These are phyloP conservation scores for Meda fulgida DNA, from an alignment of 2,797 vertebrate species.

Conservation along the genomic window DNA sequence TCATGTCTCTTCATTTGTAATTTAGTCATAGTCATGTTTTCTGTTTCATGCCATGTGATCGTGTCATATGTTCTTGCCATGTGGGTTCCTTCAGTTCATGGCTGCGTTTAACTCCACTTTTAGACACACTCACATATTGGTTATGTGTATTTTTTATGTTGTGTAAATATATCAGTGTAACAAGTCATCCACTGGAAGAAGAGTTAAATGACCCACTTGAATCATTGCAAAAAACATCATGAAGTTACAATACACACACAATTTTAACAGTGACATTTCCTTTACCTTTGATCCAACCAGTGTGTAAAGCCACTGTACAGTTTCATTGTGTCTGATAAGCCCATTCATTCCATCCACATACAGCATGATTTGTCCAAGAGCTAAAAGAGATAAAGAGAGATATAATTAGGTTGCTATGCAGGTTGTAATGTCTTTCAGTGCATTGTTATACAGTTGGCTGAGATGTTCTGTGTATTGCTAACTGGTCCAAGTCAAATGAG, in stretches of 20 bases:
- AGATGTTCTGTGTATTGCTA: not conserved
- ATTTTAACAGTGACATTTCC: not conserved
- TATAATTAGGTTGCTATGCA: not conserved
- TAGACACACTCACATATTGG: too few relatives aligned
- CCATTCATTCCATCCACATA: slow-evolving; percentile 99
- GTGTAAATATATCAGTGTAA: too few relatives aligned
- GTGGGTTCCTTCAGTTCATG: not conserved
- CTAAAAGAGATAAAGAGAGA: slow-evolving; percentile 69
- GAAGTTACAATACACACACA: not conserved
- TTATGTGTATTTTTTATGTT: too few relatives aligned
- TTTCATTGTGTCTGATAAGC: slow-evolving; percentile 94
- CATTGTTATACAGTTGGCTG: not conserved
- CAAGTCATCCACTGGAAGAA: too few relatives aligned
- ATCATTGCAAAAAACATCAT: not conserved
- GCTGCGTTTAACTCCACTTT: too few relatives aligned
- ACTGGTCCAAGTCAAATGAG: not conserved
- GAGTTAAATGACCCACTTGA: too few relatives aligned
- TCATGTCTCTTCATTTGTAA: not conserved
- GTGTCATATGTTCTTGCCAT: not conserved
- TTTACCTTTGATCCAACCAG: slow-evolving; percentile 95
- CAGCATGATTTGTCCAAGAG: slow-evolving; percentile 97
- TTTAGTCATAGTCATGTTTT: not conserved
- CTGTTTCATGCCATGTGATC: not conserved
- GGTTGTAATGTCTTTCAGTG: not conserved
- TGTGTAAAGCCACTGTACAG: slow-evolving; percentile 94